These are phyloP conservation scores for Nerophis lumbriciformis DNA, from an alignment of 2,113 vertebrate genomes.

Conservation along the genomic window DNA sequence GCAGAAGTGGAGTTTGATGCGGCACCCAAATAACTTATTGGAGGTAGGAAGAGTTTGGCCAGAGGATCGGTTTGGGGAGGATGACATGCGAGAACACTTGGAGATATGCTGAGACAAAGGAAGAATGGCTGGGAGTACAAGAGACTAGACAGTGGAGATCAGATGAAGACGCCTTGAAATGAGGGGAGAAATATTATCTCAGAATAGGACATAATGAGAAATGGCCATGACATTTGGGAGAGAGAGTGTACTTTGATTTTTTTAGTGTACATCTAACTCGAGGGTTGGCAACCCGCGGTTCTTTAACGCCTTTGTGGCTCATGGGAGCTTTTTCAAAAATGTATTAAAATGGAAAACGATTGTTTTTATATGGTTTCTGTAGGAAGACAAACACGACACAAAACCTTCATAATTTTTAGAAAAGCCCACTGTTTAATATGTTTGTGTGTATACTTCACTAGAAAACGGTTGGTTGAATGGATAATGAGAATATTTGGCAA, in stretches of 20 bases:
- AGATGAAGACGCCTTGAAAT: conserved; percentile 33
- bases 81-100: conserved; percentile 5
- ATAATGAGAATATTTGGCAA: too few species aligned
- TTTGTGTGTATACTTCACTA: too few species aligned
- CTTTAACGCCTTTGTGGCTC: too few species aligned
- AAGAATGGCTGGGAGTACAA: conserved; percentile 5
- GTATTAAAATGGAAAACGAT: too few species aligned
- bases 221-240: conserved; percentile 31
- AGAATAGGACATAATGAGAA: conserved; percentile 19
- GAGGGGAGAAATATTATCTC: conserved; percentile 17
- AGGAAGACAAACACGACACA: too few species aligned
- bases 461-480: too few species aligned
- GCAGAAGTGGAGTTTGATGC: conserved; percentile 50
- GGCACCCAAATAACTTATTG: conserved; percentile 44
- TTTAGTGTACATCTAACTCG: background rate
- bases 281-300: too few species aligned
- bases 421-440: too few species aligned
- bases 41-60: conserved; percentile 46
- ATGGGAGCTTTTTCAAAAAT: too few species aligned
- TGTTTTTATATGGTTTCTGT: too few species aligned
- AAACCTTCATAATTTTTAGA: too few species aligned
- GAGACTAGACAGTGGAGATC: conserved; percentile 14
- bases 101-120: background rate
- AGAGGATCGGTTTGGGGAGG: conserved; percentile 8
- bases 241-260: background rate